Percentiles rank a stretch among this genome's conserved stretches.
phyloP scores from a whole-genome alignment of 2,113 vertebrate species.

The Malaclemys terrapin region DNA sequence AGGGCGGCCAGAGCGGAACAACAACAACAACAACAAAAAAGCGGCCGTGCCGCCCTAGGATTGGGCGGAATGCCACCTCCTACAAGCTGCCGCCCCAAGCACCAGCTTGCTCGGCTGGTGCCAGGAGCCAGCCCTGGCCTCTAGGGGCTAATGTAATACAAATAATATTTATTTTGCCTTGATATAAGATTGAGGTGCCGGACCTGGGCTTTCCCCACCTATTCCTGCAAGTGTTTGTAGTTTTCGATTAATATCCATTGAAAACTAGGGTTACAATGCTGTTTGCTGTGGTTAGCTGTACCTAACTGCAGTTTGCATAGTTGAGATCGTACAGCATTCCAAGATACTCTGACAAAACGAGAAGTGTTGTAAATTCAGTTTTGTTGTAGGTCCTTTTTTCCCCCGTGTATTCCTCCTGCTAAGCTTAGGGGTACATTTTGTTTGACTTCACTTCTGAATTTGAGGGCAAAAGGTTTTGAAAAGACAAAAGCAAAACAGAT shows the following conservation, averaged over 20 bases:
- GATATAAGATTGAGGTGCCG: neutral
- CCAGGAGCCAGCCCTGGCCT: too few species aligned
- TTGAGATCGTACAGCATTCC: neutral
- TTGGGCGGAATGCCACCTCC: too few species aligned
- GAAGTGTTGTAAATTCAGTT: rapidly evolving
- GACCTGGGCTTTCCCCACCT: neutral
- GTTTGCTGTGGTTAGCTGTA: neutral
- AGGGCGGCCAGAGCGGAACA: too few species aligned
- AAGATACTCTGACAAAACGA: rapidly evolving
- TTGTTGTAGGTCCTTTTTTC: neutral
- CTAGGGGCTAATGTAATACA: neutral
- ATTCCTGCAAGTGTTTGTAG: neutral
- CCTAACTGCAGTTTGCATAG: neutral
- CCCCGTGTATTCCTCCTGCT: constrained; percentile 2
- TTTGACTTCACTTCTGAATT: constrained; percentile 55
- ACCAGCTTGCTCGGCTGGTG: too few species aligned
- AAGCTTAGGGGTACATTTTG: constrained; percentile 37
- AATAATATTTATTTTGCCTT: neutral
- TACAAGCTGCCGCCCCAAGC: too few species aligned
- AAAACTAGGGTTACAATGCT: neutral
- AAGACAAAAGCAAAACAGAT: constrained; percentile 53
- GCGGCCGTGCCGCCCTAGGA: too few species aligned
- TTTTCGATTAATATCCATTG: neutral
- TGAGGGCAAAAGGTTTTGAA: constrained; percentile 47
- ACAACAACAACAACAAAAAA: too few species aligned